Percentiles rank a stretch among this genome's conserved stretches.
Evolutionary conservation across 2,113 vertebrate genomes (phyloP).

Genomic region (Synodontis membranacea): DNA sequence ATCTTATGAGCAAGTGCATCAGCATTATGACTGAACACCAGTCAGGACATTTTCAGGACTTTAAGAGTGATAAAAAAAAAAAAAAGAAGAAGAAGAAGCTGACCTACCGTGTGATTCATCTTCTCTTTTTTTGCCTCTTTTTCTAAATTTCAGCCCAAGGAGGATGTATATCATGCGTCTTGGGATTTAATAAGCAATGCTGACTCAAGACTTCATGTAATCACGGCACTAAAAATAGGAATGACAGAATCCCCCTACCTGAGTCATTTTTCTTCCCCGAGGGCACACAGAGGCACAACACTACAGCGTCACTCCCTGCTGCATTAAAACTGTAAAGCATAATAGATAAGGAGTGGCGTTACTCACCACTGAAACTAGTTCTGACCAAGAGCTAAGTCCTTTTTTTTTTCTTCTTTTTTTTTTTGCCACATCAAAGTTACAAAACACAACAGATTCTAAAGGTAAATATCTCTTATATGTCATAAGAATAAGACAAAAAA

Average conservation of each 20-base stretch:
- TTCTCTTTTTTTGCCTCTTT: background rate
- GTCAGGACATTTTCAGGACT: background rate
- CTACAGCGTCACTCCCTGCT: background rate
- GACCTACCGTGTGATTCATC: background rate
- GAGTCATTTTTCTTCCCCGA: slow-evolving; percentile 1
- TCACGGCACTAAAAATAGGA: slow-evolving; percentile 5
- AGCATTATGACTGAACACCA: background rate
- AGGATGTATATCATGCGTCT: background rate
- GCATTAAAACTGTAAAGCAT: background rate
- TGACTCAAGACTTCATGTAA: slow-evolving; percentile 16
- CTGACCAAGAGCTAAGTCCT: too few species aligned
- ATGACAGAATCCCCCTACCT: slow-evolving; percentile 8
- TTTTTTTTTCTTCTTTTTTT: too few species aligned
- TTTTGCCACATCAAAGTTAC: background rate
- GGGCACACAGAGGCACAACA: background rate
- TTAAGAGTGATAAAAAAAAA: background rate
- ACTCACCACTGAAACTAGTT: background rate
- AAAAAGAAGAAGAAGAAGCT: too few species aligned
- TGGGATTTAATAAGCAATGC: background rate
- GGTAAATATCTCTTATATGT: background rate
- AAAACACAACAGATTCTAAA: background rate
- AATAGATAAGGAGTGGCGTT: slow-evolving; percentile 23
- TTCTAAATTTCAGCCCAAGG: background rate
- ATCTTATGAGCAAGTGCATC: background rate
- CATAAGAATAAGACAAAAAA: background rate